phyloP scores from a whole-genome alignment of 2,888 invertebrate genomes.

The Chromoteleia sp. region DNA sequence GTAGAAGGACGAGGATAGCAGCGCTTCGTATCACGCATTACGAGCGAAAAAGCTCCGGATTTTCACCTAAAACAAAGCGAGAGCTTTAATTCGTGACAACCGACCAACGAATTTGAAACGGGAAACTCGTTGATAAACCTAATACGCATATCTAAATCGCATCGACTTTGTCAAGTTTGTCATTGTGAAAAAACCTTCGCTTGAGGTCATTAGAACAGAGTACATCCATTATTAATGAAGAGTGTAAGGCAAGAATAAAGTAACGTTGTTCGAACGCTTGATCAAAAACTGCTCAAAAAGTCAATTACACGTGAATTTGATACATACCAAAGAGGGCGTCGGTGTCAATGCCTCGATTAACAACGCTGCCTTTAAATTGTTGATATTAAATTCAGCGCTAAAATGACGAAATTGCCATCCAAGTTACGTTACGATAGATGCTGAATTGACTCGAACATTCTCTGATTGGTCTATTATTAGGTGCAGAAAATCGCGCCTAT shows the following conservation, averaged over 20 bases:
- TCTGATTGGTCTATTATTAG: conserved; percentile 25
- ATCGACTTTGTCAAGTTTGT: conserved; percentile 60
- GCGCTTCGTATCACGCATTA: conserved; percentile 2
- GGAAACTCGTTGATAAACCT: conserved; percentile 10
- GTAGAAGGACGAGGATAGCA: conserved; percentile 54
- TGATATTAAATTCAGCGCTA: too few species aligned
- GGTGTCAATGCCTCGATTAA: not conserved
- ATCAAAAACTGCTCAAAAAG: conserved; percentile 15
- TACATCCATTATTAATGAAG: conserved; percentile 52
- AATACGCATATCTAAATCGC: conserved; percentile 38
- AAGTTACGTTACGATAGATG: too few species aligned
- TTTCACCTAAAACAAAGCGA: conserved; percentile 29
- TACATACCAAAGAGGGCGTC: not conserved
- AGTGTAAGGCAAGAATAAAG: conserved; percentile 48
- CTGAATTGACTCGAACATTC: conserved; percentile 5
- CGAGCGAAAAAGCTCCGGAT: not conserved
- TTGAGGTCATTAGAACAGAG: conserved; percentile 54
- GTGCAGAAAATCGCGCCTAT: conserved; percentile 23
- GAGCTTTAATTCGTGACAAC: conserved; percentile 1
- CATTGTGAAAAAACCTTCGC: conserved; percentile 61
- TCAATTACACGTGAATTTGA: conserved; percentile 11
- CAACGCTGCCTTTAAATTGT: too few species aligned
- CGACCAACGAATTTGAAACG: not conserved
- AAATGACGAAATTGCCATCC: too few species aligned
- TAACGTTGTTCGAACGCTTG: not conserved